A percentile compares a stretch with the other conserved stretches of the same genome.
These are phyloP conservation scores for Corella eumyota DNA, from an alignment of 23 tunicate genomes.

Conservation along the genomic window DNA sequence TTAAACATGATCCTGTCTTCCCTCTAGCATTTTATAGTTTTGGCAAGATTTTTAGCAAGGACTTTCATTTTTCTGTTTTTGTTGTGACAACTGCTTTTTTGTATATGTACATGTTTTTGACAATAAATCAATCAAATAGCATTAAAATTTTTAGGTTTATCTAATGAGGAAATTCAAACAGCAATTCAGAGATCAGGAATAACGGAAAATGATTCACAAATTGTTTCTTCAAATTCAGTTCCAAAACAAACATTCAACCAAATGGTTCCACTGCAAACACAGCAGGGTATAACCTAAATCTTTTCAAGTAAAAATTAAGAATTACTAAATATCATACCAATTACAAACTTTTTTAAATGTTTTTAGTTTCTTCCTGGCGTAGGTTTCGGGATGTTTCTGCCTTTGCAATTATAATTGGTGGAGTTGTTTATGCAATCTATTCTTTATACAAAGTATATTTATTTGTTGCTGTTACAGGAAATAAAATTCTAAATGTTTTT, in stretches of 20 bases:
- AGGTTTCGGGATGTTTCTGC: constrained; percentile 48
- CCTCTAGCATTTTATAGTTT: too few species aligned
- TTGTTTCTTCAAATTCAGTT: not conserved
- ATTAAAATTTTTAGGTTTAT: constrained; percentile 16
- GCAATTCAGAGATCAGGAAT: constrained; percentile 22
- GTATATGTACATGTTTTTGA: too few species aligned
- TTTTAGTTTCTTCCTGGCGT: constrained; percentile 39
- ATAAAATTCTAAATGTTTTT: not conserved
- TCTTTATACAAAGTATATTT: constrained; percentile 26
- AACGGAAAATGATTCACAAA: constrained; percentile 8
- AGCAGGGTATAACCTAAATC: too few species aligned
- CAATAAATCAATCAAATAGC: too few species aligned
- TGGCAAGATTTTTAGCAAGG: too few species aligned
- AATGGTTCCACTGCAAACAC: too few species aligned
- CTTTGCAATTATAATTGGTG: constrained; percentile 35
- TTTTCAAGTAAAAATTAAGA: too few species aligned
- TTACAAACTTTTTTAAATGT: not conserved
- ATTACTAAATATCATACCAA: too few species aligned
- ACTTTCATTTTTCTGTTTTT: too few species aligned
- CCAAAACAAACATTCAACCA: not conserved
- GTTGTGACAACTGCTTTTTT: too few species aligned
- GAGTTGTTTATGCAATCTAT: constrained; percentile 54
- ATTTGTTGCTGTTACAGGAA: not conserved
- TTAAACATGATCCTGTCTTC: too few species aligned
- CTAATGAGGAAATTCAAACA: constrained; percentile 39